Percentiles rank a stretch among this genome's conserved stretches.
Conservation (phyloP, 2,113 vertebrate species). For the Silurus glanis region DNA sequence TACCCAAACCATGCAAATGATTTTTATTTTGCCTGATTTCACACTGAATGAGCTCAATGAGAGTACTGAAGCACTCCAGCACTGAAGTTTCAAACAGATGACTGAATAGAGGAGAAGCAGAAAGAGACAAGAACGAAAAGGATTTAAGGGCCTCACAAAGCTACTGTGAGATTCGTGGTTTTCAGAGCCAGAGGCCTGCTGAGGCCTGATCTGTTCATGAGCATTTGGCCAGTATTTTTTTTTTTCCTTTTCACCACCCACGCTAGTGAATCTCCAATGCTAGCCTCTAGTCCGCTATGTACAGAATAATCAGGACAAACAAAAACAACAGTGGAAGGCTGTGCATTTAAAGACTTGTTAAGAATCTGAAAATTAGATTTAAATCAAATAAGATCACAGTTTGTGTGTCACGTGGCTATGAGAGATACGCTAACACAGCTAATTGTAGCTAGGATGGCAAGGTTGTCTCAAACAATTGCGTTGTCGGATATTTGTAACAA, state of each 20-base stretch:
- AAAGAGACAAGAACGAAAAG: neutral
- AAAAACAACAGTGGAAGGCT: neutral
- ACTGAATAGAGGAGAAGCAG: neutral
- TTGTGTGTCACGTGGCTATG: neutral
- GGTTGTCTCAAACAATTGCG: neutral
- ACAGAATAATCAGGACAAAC: conserved; percentile 17
- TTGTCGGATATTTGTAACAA: neutral
- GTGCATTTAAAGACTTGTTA: neutral
- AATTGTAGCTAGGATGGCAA: too few species aligned
- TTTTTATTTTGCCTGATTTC: neutral
- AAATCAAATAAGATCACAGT: too few species aligned
- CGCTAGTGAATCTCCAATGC: conserved; percentile 31
- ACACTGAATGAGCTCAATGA: neutral
- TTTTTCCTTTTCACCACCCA: conserved; percentile 40
- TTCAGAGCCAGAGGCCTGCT: conserved; percentile 48
- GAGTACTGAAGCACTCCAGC: conserved; percentile 3
- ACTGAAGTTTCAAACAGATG: conserved; percentile 2
- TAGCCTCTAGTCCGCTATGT: conserved; percentile 17
- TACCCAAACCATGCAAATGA: neutral
- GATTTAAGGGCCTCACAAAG: conserved; percentile 36
- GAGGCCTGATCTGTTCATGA: conserved; percentile 52
- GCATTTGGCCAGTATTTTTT: conserved; percentile 51
- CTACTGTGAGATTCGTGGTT: conserved; percentile 31
- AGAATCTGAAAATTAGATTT: neutral
- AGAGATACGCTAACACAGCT: neutral